phyloP scores from a whole-genome alignment of 1,140 invertebrate species.

The Dendroctonus ponderosae region DNA sequence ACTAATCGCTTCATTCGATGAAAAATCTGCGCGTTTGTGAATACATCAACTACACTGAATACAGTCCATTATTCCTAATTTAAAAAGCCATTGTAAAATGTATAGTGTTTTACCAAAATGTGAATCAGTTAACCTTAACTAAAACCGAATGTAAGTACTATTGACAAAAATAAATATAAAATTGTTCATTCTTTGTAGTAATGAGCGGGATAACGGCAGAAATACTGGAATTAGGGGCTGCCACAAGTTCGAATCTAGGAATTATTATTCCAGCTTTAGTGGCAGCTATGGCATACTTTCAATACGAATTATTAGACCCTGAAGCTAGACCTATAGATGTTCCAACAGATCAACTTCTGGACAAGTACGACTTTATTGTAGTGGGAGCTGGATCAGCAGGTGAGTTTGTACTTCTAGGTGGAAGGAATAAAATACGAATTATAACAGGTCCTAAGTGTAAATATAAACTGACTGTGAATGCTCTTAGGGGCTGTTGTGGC shows the following conservation, averaged over 20 bases:
- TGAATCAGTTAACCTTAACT: no score
- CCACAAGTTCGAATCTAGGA: constrained; percentile 39
- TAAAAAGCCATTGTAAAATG: no score
- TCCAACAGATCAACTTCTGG: constrained; percentile 61
- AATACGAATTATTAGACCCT: constrained; percentile 73
- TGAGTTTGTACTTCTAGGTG: constrained; percentile 40
- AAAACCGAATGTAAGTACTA: no score
- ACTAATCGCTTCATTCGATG: no score
- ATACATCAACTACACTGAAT: no score
- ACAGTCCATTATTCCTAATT: no score
- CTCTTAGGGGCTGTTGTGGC: constrained; percentile 80
- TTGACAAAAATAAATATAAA: neutral
- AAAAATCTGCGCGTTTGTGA: no score
- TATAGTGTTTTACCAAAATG: no score
- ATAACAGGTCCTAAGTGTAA: neutral
- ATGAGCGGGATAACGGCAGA: constrained; percentile 44
- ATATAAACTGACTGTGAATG: neutral
- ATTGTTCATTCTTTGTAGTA: constrained; percentile 33
- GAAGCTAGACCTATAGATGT: constrained; percentile 70
- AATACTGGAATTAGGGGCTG: constrained; percentile 46
- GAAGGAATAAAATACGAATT: neutral
- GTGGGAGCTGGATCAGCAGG: constrained; percentile 95
- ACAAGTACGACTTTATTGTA: constrained; percentile 81
- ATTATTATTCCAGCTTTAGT: constrained; percentile 79
- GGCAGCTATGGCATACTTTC: constrained; percentile 78